Percentiles rank a stretch among this genome's conserved stretches.
Evolutionary conservation across 2,797 vertebrate species (phyloP).

Genomic region (Harpagifer antarcticus): DNA sequence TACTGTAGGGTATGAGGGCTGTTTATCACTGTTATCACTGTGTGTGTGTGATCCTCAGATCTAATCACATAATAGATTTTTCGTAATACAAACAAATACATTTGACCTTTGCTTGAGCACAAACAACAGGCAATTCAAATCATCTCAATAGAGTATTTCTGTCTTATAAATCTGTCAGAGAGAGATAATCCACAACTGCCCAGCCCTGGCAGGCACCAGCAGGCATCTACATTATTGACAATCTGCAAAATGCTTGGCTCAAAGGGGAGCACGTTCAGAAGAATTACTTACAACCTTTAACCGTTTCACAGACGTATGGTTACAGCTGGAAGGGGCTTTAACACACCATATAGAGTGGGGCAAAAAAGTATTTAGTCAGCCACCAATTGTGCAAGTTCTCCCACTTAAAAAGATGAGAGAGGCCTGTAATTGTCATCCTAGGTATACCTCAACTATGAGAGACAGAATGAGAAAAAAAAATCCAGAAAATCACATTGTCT

Average conservation of each 20-base stretch:
- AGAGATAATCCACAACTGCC: conserved; percentile 48
- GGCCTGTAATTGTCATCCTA: too few relatives aligned
- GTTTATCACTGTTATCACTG: neutral
- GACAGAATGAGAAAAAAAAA: too few relatives aligned
- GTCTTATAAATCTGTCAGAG: conserved; percentile 51
- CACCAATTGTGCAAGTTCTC: too few relatives aligned
- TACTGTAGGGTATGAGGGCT: neutral
- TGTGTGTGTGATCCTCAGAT: conserved; percentile 15
- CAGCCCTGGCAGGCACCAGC: conserved; percentile 33
- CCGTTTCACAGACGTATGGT: conserved; percentile 18
- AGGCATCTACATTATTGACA: conserved; percentile 62
- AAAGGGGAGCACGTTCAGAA: conserved; percentile 34
- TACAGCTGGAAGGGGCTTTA: conserved; percentile 14
- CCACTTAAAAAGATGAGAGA: too few relatives aligned
- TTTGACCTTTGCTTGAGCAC: conserved; percentile 46
- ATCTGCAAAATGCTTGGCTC: conserved; percentile 33
- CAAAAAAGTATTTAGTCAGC: too few relatives aligned
- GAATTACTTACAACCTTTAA: conserved; percentile 35
- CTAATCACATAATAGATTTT: conserved; percentile 60
- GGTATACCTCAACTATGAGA: too few relatives aligned
- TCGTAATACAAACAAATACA: conserved; percentile 39
- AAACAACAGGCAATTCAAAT: conserved; percentile 35
- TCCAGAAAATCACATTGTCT: too few relatives aligned
- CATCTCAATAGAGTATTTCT: conserved; percentile 36
- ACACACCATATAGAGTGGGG: neutral